A percentile compares a stretch with the other conserved stretches of the same genome.
phyloP scores from a whole-genome alignment of 2,888 invertebrate species.

The Tetanocera ferruginea region DNA sequence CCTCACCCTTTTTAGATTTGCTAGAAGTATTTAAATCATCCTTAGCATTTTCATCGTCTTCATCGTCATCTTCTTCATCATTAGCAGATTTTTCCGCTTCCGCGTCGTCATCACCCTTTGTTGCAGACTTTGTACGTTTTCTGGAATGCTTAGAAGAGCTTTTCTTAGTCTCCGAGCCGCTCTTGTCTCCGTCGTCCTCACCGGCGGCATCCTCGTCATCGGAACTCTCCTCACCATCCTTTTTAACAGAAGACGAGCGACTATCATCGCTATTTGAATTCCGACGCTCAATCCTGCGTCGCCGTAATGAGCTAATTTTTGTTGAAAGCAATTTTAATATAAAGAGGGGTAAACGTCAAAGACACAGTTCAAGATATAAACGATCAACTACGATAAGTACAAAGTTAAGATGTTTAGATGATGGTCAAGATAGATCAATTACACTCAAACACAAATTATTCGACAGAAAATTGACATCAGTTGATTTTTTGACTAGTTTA shows the following conservation, averaged over 20 bases:
- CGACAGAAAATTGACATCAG: constrained; percentile 36
- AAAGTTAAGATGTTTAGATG: constrained; percentile 20
- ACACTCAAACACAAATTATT: constrained; percentile 34
- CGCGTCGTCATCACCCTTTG: constrained; percentile 48
- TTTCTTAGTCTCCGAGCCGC: constrained; percentile 44
- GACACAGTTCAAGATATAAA: constrained; percentile 30
- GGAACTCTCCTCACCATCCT: constrained; percentile 53
- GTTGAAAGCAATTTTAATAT: constrained; percentile 27
- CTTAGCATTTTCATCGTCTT: constrained; percentile 52
- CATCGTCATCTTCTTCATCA: constrained; percentile 52
- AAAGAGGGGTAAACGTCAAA: constrained; percentile 33
- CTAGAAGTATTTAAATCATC: constrained; percentile 45
- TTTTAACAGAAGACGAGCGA: constrained; percentile 40
- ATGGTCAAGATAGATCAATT: constrained; percentile 11
- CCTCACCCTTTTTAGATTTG: constrained; percentile 57
- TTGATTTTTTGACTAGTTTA: neutral
- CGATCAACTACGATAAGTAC: constrained; percentile 15
- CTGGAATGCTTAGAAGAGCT: constrained; percentile 46
- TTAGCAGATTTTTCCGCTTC: constrained; percentile 44
- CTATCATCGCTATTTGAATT: constrained; percentile 55
- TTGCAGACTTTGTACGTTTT: constrained; percentile 50
- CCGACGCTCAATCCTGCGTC: constrained; percentile 63
- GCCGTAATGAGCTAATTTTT: constrained; percentile 66
- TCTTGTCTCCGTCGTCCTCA: constrained; percentile 52
- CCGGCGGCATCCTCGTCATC: constrained; percentile 65